These are phyloP conservation scores for Esox niger DNA, from an alignment of 2,113 vertebrate genomes.

Conservation along the genomic window DNA sequence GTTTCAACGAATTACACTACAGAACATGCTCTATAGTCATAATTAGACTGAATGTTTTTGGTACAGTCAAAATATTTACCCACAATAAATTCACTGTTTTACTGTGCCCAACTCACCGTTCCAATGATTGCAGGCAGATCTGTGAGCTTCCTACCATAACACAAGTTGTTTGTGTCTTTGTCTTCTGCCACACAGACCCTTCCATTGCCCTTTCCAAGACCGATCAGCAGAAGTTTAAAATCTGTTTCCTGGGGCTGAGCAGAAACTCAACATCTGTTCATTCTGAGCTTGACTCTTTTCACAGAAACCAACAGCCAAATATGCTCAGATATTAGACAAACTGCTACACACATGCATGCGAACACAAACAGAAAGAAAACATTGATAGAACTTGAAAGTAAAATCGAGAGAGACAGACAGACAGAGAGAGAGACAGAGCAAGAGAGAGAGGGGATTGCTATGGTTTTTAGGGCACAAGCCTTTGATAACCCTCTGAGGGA, in stretches of 20 bases:
- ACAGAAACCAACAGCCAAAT: not conserved
- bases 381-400: no score
- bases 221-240: not conserved
- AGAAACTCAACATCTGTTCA: not conserved
- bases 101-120: conserved; percentile 19
- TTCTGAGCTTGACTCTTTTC: not conserved
- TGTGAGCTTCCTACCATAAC: conserved; percentile 39
- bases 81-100: not conserved
- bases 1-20: no score
- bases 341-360: no score
- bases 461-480: conserved; percentile 23
- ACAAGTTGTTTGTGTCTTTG: conserved; percentile 23
- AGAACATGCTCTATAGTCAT: not conserved
- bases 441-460: not conserved
- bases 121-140: conserved; percentile 37
- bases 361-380: no score
- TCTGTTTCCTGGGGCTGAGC: conserved; percentile 7
- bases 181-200: not conserved
- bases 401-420: not conserved
- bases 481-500: conserved; percentile 38
- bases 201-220: conserved; percentile 17
- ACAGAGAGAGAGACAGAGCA: not conserved
- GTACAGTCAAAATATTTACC: not conserved
- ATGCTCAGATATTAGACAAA: not conserved
- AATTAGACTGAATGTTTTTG: no score